Percentiles rank a stretch among this genome's conserved stretches.
These are phyloP conservation scores for Hippopotamyrus pictus DNA, from an alignment of 2,797 vertebrate species.

Conservation along the genomic window DNA sequence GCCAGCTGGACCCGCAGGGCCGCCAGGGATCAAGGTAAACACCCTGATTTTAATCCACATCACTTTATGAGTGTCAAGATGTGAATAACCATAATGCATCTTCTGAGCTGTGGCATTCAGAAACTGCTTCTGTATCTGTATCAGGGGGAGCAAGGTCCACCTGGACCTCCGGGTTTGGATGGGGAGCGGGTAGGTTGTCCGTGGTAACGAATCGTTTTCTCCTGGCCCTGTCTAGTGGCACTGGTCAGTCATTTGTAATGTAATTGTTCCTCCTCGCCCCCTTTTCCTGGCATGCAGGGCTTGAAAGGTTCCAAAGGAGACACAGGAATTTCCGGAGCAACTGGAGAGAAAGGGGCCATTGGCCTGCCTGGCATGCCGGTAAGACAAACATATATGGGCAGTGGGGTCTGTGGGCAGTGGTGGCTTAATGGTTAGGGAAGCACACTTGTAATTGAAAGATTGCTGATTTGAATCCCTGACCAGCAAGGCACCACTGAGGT, in stretches of 20 bases:
- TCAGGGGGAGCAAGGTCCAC: slow-evolving; percentile 84
- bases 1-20: slow-evolving; percentile 80
- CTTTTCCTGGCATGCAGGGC: slow-evolving; percentile 59
- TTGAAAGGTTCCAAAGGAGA: slow-evolving; percentile 95
- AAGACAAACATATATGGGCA: slow-evolving; percentile 40
- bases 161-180: slow-evolving; percentile 80
- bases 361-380: slow-evolving; percentile 89
- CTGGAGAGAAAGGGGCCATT: slow-evolving; percentile 86
- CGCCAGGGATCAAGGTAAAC: slow-evolving; percentile 80
- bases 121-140: neutral
- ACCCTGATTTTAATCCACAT: neutral
- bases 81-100: neutral
- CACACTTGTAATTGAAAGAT: too few relatives aligned
- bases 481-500: too few relatives aligned
- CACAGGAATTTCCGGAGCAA: slow-evolving; percentile 77
- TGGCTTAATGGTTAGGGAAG: too few relatives aligned
- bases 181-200: slow-evolving; percentile 79
- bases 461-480: too few relatives aligned
- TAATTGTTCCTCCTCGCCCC: neutral
- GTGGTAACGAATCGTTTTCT: neutral
- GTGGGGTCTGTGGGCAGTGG: too few relatives aligned
- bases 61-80: neutral
- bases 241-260: neutral
- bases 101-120: neutral
- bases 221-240: neutral